Conservation (phyloP, 2,797 vertebrate species). For the Rhinella marina region DNA sequence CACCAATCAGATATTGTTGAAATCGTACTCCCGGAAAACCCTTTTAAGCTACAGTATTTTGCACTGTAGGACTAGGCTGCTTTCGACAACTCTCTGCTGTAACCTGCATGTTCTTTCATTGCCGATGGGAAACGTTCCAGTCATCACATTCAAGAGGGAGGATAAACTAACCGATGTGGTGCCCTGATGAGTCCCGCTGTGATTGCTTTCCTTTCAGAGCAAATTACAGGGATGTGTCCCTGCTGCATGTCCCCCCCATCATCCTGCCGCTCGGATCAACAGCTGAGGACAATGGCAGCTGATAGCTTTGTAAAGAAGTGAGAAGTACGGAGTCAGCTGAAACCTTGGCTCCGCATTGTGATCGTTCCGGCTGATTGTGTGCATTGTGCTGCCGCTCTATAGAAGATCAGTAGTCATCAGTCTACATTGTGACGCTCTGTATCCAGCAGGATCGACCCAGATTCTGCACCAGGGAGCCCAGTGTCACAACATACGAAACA, state of each 20-base stretch:
- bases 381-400: slow-evolving; percentile 50
- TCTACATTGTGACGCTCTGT: slow-evolving; percentile 48
- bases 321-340: slow-evolving; percentile 51
- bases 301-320: slow-evolving; percentile 34
- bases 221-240: not conserved
- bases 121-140: not conserved
- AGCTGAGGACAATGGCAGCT: slow-evolving; percentile 42
- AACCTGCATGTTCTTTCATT: not conserved
- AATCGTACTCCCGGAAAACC: no score
- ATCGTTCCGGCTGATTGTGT: slow-evolving; percentile 41
- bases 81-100: not conserved
- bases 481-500: not conserved
- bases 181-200: not conserved
- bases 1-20: no score
- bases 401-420: slow-evolving; percentile 55
- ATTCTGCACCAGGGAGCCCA: not conserved
- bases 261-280: slow-evolving; percentile 37
- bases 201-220: not conserved
- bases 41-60: not conserved
- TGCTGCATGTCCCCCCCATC: slow-evolving; percentile 21
- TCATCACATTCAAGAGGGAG: not conserved
- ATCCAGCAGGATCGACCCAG: not conserved
- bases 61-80: no score
- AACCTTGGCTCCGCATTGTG: slow-evolving; percentile 28
- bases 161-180: not conserved